Base-by-base conservation (phyloP, 2,113 vertebrate species). In the Aptenodytes patagonicus region DNA sequence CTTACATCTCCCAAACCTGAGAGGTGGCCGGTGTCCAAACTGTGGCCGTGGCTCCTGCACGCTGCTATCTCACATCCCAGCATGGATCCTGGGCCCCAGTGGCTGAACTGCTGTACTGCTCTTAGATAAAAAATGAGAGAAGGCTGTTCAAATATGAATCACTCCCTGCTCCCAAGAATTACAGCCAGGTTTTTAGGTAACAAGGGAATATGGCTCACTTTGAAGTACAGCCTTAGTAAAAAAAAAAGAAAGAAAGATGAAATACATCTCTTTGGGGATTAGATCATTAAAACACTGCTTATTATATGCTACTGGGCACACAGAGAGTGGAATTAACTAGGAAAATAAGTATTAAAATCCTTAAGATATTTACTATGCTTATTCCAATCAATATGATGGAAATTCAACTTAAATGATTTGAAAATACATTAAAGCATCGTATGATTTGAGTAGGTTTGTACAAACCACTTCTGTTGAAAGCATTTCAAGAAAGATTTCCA, bases 1-100 rank as follows among this genome's bases (percentile, higher is more conserved):
- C 51, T 57, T 7, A 17, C 20, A 7, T 8, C 49, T 75, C 55
- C 62, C 54, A 77, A 49, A 60, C n/a, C 46, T 17, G 42, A 28
- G 28, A 17, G 28, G 32, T 28, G 40, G 40, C n/a, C 4, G 0
- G 28, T 22, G 40, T n/a, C n/a, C 79, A 58, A 14, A 19, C 44
- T 0, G 1, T 4, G 17, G 62, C 55, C 2, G 0, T n/a, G 55
- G n/a, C 47, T 72, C 7, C 58, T 69, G n/a, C 21, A 8, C 0
- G 1, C 65, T 71, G 25, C 36, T 51, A 0, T 22, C 18, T 49
- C 71, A 6, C 49, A 16, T 13, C 52, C 46, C 11, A 0, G 40
- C 51, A 5, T 3, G 24, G 40, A 25, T 28, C 38, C 57, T 57
- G 46, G 7, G 52, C 22, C 49, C 40, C 54, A 7, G 18, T 1